These are phyloP conservation scores for Iphiclides podalirius DNA, from an alignment of 2,888 invertebrate genomes.

Conservation along the genomic window DNA sequence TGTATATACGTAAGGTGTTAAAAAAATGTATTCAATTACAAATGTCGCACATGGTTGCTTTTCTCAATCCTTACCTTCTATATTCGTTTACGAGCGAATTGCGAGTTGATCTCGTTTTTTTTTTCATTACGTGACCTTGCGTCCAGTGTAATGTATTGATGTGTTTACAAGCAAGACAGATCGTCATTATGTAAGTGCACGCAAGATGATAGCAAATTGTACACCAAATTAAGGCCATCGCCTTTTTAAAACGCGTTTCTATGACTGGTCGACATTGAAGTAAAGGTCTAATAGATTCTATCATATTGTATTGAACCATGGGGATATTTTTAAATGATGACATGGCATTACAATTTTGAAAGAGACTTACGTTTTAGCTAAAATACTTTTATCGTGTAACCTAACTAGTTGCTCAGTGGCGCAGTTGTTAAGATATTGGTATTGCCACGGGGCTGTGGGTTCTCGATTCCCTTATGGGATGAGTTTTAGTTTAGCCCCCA, in stretches of 20 bases:
- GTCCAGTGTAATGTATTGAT: conserved; percentile 15
- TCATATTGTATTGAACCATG: background rate
- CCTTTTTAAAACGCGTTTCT: conserved; percentile 4
- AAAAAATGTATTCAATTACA: background rate
- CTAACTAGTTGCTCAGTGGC: no score
- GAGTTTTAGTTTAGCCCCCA: no score
- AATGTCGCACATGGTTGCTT: background rate
- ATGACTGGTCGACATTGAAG: conserved; percentile 14
- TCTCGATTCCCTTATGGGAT: no score
- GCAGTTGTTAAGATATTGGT: no score
- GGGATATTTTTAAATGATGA: no score
- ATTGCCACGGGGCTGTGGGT: no score
- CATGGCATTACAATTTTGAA: no score
- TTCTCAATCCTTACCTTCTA: conserved; percentile 4
- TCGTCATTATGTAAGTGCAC: conserved; percentile 14
- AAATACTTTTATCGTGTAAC: no score
- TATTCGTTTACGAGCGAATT: background rate
- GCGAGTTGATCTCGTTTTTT: conserved; percentile 15
- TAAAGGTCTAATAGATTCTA: background rate
- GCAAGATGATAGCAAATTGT: conserved; percentile 13
- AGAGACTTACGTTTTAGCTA: no score
- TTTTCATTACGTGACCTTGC: conserved; percentile 19
- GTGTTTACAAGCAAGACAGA: conserved; percentile 20
- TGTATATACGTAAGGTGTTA: background rate
- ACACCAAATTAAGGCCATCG: conserved; percentile 20